Evolutionary conservation across 2,797 vertebrate species (phyloP), one percentile per base, ranked within the genome.

Genomic region (Psittacula derbiana): DNA sequence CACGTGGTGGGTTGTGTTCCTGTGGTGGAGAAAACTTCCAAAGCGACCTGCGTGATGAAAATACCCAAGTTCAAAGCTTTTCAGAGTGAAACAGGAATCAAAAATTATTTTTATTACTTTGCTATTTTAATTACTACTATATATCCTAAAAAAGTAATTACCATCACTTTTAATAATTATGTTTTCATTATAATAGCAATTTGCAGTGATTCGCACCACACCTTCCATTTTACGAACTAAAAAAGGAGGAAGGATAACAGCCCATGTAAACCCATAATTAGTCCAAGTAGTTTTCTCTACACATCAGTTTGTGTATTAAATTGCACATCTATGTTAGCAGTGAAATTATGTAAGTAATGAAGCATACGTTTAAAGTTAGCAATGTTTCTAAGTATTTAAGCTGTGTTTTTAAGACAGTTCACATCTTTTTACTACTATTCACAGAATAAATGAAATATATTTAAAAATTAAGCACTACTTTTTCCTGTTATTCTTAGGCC

Each of bases 401-500:
- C 21, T 84, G 41, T 91, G 31, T n/a, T 71, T 55, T 76, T 49
- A 25, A 82, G 61, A 84, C 25, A 57, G 30, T 44, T 55, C 0
- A 0, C 75, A 31, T 44, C 28, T 85, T 31, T 62, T 62, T 53
- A 23, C 52, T 74, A 24, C 31, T 49, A 43, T 14, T 30, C 7
- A 60, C 66, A 67, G 36, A 79, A 78, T 70, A 62, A 86, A 76
- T 70, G 6, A 66, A 90, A 61, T 53, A 10, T 36, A 64, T 64
- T 85, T 93, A 2, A 43, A 76, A 88, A 69, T 78, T 93, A 92
- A 88, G 43, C 46, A 21, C 41, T 53, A 3, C 55, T 72, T 93
- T 66, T 93, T 86, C 71, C 80, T 86, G 0, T 96, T 86, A 46
- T 95, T 92, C 64, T 74, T 95, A 99, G 99, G 98, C 98, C 98